Conservation (phyloP, 1,140 invertebrate species). For the Eubasilissa regina region DNA sequence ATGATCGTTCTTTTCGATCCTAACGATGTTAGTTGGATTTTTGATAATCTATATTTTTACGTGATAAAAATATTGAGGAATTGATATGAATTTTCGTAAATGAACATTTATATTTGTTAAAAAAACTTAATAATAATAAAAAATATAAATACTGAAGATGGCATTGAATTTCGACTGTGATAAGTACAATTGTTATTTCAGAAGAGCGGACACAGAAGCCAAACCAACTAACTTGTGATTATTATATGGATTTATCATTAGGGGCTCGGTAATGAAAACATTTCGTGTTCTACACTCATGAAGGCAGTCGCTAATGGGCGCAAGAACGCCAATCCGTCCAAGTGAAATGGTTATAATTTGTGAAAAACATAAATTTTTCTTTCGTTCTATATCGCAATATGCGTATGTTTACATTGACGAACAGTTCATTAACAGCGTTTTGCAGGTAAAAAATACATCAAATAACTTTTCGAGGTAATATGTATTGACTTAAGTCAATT, state of each 20-base stretch:
- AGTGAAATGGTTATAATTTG: constrained; percentile 23
- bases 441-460: too few relatives aligned
- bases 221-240: background rate
- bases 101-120: too few relatives aligned
- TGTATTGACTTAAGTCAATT: too few relatives aligned
- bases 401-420: too few relatives aligned
- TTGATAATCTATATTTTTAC: too few relatives aligned
- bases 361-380: constrained; percentile 6
- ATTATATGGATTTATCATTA: constrained; percentile 32
- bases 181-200: background rate
- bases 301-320: constrained; percentile 26
- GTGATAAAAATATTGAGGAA: too few relatives aligned
- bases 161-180: background rate
- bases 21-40: too few relatives aligned
- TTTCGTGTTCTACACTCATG: constrained; percentile 22
- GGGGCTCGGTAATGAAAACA: constrained; percentile 29
- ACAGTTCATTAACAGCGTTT: too few relatives aligned
- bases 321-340: constrained; percentile 29
- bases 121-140: too few relatives aligned
- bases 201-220: background rate
- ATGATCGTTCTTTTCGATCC: too few relatives aligned
- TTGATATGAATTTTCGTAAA: too few relatives aligned
- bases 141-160: background rate
- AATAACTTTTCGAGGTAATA: too few relatives aligned
- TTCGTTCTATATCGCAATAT: background rate